Evolutionary conservation across 2,888 invertebrate genomes (phyloP).

Genomic region (Sinelater perroti): DNA sequence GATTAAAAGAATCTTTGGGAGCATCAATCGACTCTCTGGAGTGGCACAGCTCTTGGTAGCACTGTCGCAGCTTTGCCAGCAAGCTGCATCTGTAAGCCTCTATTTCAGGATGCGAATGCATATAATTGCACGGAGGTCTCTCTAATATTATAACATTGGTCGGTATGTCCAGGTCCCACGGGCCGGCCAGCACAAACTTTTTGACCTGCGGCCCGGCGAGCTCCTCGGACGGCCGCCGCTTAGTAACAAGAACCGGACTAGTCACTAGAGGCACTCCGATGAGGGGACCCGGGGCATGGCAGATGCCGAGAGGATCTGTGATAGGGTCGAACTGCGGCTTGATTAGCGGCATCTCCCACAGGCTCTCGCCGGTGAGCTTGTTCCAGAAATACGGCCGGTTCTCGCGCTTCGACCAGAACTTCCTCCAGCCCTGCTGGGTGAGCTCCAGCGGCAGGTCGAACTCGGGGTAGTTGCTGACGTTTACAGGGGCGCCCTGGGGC

Average conservation of each 20-base stretch:
- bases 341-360: constrained; percentile 90
- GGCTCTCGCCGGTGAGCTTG: constrained; percentile 92
- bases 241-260: constrained; percentile 67
- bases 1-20: constrained; percentile 94
- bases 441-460: constrained; percentile 71
- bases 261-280: constrained; percentile 59
- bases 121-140: constrained; percentile 81
- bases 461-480: constrained; percentile 60
- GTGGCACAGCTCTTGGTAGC: constrained; percentile 94
- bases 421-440: constrained; percentile 92
- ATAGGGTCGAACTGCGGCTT: constrained; percentile 88
- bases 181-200: constrained; percentile 87
- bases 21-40: constrained; percentile 93
- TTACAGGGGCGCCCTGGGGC: constrained; percentile 67
- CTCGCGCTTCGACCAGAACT: constrained; percentile 96
- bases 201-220: constrained; percentile 79
- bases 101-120: constrained; percentile 94
- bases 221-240: constrained; percentile 79
- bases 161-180: constrained; percentile 94
- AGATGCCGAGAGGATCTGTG: constrained; percentile 90
- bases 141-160: constrained; percentile 93
- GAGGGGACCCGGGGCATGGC: constrained; percentile 55
- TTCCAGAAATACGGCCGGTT: constrained; percentile 97
- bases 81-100: constrained; percentile 87
- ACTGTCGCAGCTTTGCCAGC: constrained; percentile 84